Percentiles rank a stretch among this genome's conserved stretches.
phyloP scores from a whole-genome alignment of 92 coral and sea anemone genomes.

The Epizoanthus ramosus region DNA sequence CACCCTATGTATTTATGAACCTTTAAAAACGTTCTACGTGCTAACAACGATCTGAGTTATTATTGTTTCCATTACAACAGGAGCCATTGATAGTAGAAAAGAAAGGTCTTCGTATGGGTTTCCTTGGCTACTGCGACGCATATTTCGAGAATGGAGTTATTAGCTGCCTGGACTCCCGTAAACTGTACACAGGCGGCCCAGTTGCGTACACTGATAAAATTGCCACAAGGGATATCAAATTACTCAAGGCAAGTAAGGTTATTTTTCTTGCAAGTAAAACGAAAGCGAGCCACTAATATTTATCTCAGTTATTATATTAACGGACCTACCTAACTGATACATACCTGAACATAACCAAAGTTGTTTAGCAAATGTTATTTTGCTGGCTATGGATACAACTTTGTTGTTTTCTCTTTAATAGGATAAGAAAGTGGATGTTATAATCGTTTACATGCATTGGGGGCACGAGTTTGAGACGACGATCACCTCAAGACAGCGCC shows the following conservation, averaged over 20 bases:
- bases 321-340: too few relatives aligned
- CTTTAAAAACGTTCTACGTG: too few relatives aligned
- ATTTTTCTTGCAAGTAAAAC: neutral
- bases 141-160: neutral
- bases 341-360: neutral
- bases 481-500: conserved; percentile 47
- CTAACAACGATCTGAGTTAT: too few relatives aligned
- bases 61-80: conserved; percentile 27
- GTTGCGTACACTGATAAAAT: conserved; percentile 25
- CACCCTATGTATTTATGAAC: too few relatives aligned
- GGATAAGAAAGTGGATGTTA: conserved; percentile 57
- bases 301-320: too few relatives aligned
- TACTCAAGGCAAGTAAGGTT: conserved; percentile 28
- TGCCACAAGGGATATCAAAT: conserved; percentile 31
- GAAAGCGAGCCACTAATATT: neutral
- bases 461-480: conserved; percentile 33
- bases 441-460: conserved; percentile 72
- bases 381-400: neutral
- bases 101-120: conserved; percentile 72
- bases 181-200: conserved; percentile 31
- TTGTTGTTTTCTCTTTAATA: neutral
- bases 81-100: conserved; percentile 59
- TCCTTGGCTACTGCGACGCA: conserved; percentile 74
- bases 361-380: neutral
- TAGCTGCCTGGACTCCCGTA: conserved; percentile 43